A percentile compares a stretch with the other conserved stretches of the same genome.
Conservation (phyloP, 2,797 vertebrate species). For the Sebastiscus albofasciatus region DNA sequence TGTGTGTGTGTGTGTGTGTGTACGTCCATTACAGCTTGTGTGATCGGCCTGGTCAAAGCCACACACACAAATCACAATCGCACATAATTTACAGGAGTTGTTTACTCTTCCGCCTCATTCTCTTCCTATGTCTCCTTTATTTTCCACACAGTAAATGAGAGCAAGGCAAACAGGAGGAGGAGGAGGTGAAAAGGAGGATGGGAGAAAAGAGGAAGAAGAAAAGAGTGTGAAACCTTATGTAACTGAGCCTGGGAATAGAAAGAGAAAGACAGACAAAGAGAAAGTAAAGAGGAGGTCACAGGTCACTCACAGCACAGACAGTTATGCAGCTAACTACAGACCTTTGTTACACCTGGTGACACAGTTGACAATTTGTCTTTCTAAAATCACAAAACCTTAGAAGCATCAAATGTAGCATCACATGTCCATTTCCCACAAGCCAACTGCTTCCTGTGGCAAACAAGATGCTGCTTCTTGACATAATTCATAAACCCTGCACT, state of each 20-base stretch:
- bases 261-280: background rate
- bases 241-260: constrained; percentile 34
- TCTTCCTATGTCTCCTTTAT: constrained; percentile 46
- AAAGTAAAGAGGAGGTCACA: background rate
- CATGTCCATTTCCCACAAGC: background rate
- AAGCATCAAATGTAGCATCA: background rate
- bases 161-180: constrained; percentile 27
- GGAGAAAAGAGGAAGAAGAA: background rate
- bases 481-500: too few relatives aligned
- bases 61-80: background rate
- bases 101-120: constrained; percentile 48
- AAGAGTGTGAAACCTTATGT: constrained; percentile 48
- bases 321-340: background rate
- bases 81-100: constrained; percentile 27
- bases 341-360: background rate
- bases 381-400: too few relatives aligned
- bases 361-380: too few relatives aligned
- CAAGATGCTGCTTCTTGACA: too few relatives aligned
- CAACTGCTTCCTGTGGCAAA: too few relatives aligned
- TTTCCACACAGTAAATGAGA: constrained; percentile 46
- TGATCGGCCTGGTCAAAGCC: constrained; percentile 11
- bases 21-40: background rate
- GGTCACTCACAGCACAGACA: background rate
- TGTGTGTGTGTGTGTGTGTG: too few relatives aligned
- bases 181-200: constrained; percentile 4